phyloP scores from a whole-genome alignment of 2,888 invertebrate genomes.

The Augiades crinisus region DNA sequence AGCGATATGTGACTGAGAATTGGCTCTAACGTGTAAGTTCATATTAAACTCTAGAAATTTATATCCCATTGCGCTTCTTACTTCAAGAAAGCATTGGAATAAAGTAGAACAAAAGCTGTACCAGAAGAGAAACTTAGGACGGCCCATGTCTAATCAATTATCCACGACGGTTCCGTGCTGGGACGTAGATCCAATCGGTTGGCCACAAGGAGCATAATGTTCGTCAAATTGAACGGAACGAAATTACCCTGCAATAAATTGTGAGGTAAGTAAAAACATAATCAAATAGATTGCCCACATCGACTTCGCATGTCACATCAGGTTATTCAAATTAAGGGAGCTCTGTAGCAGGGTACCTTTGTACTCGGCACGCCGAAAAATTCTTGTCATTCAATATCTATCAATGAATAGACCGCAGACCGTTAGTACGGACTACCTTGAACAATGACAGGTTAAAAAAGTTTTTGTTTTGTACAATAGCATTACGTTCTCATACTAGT shows the following conservation, averaged over 20 bases:
- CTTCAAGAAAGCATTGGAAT: not conserved
- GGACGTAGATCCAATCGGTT: constrained; percentile 23
- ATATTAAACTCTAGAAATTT: too few species aligned
- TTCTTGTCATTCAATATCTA: constrained; percentile 38
- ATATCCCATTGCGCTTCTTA: not conserved
- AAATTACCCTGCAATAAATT: constrained; percentile 36
- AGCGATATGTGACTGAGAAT: too few species aligned
- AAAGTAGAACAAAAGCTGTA: not conserved
- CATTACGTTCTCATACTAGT: too few species aligned
- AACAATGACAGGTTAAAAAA: constrained; percentile 21
- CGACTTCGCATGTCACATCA: constrained; percentile 35
- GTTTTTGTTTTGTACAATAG: constrained; percentile 24
- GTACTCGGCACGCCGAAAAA: constrained; percentile 33
- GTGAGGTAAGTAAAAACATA: constrained; percentile 41
- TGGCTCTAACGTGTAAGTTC: too few species aligned
- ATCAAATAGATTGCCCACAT: constrained; percentile 45
- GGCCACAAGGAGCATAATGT: constrained; percentile 32
- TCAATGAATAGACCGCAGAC: constrained; percentile 16
- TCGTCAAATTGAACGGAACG: constrained; percentile 39
- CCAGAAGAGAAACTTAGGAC: constrained; percentile 9
- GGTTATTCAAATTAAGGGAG: constrained; percentile 37
- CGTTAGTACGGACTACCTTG: constrained; percentile 13
- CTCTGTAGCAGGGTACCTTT: constrained; percentile 36
- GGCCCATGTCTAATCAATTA: constrained; percentile 17
- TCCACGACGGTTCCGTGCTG: constrained; percentile 5